Conservation (phyloP, 92 coral and sea anemone genomes). For the Parazoanthus swiftii region DNA sequence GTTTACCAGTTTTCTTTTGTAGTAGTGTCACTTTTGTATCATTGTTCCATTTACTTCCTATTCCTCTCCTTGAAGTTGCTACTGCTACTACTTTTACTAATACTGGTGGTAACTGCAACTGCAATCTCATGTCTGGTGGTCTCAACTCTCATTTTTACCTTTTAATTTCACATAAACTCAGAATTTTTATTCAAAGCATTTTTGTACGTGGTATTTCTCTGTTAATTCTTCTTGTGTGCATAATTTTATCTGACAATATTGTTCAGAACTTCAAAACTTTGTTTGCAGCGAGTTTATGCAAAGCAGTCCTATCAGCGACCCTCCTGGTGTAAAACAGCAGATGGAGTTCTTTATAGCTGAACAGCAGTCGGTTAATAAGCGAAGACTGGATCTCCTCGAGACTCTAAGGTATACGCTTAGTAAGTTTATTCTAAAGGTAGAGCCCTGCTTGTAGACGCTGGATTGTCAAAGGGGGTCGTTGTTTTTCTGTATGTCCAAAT, state of each 20-base stretch:
- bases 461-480: no score
- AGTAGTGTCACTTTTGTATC: not conserved
- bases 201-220: no score
- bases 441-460: no score
- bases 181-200: no score
- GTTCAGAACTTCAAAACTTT: not conserved
- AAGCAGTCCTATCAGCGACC: slow-evolving; percentile 72
- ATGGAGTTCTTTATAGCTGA: slow-evolving; percentile 76
- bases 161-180: not conserved
- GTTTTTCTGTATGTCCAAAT: no score
- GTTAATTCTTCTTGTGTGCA: no score
- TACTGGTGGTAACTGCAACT: no score
- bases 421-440: no score
- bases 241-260: no score
- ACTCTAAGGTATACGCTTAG: slow-evolving; percentile 65
- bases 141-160: not conserved
- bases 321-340: slow-evolving; percentile 74
- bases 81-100: not conserved
- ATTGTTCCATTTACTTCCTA: not conserved
- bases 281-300: slow-evolving; percentile 79
- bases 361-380: slow-evolving; percentile 71
- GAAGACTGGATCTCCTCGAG: slow-evolving; percentile 82
- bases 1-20: not conserved
- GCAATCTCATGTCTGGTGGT: no score
- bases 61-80: not conserved